Percentiles rank a stretch among this genome's conserved stretches.
Evolutionary conservation across 2,888 invertebrate species (phyloP).

Genomic region (Drosophila eohydei): DNA sequence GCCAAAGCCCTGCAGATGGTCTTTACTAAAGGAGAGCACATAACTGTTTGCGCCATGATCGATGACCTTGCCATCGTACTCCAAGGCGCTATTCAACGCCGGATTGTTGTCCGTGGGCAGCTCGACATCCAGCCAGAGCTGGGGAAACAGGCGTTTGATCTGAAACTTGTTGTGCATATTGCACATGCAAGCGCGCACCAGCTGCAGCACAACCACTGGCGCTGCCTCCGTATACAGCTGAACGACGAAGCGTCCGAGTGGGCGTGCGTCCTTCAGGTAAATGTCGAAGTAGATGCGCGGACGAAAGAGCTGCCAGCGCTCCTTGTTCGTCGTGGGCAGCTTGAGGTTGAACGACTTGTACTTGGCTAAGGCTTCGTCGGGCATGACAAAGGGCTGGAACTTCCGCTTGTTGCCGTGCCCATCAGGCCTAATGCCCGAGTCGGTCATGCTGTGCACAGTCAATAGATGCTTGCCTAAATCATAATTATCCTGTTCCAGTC

Average conservation of each 20-base stretch:
- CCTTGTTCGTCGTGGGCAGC: conserved; percentile 49
- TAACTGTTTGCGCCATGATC: conserved; percentile 58
- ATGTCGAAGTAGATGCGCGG: conserved; percentile 75
- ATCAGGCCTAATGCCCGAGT: conserved; percentile 42
- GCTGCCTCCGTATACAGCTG: conserved; percentile 76
- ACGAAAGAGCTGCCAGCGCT: conserved; percentile 61
- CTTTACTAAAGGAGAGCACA: conserved; percentile 67
- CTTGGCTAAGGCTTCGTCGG: conserved; percentile 48
- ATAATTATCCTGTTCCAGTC: conserved; percentile 32
- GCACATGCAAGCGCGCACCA: conserved; percentile 68
- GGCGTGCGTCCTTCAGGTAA: conserved; percentile 60
- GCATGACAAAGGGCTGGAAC: conserved; percentile 30
- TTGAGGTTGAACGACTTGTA: conserved; percentile 48
- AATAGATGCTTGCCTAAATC: conserved; percentile 56
- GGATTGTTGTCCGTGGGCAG: conserved; percentile 37
- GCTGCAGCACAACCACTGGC: conserved; percentile 68
- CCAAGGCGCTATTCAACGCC: conserved; percentile 36
- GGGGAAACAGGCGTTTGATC: conserved; percentile 69
- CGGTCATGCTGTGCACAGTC: conserved; percentile 42
- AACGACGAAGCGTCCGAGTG: conserved; percentile 70
- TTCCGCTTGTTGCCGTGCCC: not conserved
- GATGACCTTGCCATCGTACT: conserved; percentile 65
- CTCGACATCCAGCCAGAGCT: conserved; percentile 72
- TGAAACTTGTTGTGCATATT: conserved; percentile 54
- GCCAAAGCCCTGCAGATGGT: conserved; percentile 52